A percentile compares a stretch with the other conserved stretches of the same genome.
These are phyloP conservation scores for Scaptomyza cyrtandrae DNA, from an alignment of 2,888 invertebrate genomes.

Conservation along the genomic window DNA sequence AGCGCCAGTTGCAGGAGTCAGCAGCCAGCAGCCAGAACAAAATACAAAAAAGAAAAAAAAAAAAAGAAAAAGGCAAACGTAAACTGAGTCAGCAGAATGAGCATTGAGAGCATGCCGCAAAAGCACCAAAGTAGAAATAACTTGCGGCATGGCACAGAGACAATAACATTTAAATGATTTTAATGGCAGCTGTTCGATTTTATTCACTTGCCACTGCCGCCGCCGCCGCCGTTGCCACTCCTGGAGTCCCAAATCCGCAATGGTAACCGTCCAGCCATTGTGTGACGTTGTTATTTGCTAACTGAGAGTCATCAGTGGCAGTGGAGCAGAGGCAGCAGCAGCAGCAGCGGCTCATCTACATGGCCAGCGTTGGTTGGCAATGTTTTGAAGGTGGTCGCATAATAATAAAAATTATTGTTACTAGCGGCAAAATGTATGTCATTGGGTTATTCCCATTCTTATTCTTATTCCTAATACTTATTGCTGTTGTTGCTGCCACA, in stretches of 20 bases:
- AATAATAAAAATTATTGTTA: conserved; percentile 79
- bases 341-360: conserved; percentile 41
- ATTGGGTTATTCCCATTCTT: conserved; percentile 43
- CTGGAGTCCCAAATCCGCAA: conserved; percentile 4
- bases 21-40: neutral
- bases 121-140: conserved; percentile 77
- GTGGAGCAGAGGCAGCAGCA: neutral
- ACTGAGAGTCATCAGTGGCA: conserved; percentile 75
- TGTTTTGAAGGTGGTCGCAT: conserved; percentile 71
- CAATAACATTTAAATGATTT: conserved; percentile 80
- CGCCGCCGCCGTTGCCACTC: conserved; percentile 8
- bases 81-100: conserved; percentile 71
- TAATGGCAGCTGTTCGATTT: conserved; percentile 80
- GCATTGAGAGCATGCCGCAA: conserved; percentile 64
- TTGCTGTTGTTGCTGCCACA: conserved; percentile 24
- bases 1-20: conserved; percentile 31
- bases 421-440: conserved; percentile 75
- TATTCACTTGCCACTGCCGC: conserved; percentile 62
- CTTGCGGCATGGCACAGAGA: conserved; percentile 70
- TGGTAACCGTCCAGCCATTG: conserved; percentile 45
- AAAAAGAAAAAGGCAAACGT: conserved; percentile 7
- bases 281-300: conserved; percentile 75
- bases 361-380: conserved; percentile 10
- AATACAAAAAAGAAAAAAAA: neutral
- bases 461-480: conserved; percentile 1